phyloP scores from a whole-genome alignment of 2,113 vertebrate species.

The Nothobranchius furzeri region DNA sequence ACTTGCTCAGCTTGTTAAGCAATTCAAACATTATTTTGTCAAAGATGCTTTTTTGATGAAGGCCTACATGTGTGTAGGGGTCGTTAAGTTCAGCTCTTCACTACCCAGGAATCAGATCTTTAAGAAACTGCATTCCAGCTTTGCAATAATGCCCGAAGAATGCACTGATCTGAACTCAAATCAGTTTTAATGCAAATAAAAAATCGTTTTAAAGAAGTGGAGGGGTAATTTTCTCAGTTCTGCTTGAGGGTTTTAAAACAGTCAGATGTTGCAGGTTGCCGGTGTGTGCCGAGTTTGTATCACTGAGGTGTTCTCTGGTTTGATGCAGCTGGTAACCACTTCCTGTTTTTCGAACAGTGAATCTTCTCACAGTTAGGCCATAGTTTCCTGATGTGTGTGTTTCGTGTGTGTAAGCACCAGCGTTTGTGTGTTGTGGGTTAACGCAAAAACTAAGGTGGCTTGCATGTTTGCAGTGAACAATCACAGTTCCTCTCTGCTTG shows the following conservation, averaged over 20 bases:
- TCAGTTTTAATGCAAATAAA: slow-evolving; percentile 14
- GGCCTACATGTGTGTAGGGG: slow-evolving; percentile 3
- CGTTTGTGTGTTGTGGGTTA: slow-evolving; percentile 59
- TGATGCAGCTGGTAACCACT: slow-evolving; percentile 74
- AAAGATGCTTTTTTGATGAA: slow-evolving; percentile 34
- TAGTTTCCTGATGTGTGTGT: slow-evolving; percentile 72
- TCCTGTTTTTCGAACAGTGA: slow-evolving; percentile 76
- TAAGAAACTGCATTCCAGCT: slow-evolving; percentile 23
- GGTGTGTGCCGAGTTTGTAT: slow-evolving; percentile 46
- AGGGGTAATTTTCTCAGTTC: slow-evolving; percentile 35
- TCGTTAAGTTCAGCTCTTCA: slow-evolving; percentile 6
- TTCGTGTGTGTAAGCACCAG: slow-evolving; percentile 47
- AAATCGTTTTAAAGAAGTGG: background rate
- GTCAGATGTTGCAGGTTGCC: slow-evolving; percentile 28
- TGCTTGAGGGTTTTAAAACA: slow-evolving; percentile 29
- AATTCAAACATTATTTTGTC: slow-evolving; percentile 65
- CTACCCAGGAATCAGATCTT: slow-evolving; percentile 1
- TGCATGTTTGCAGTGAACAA: slow-evolving; percentile 66
- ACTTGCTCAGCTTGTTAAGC: slow-evolving; percentile 55
- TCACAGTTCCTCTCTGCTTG: slow-evolving; percentile 70
- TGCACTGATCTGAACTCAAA: background rate
- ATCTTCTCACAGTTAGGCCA: slow-evolving; percentile 78
- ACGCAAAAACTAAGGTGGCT: slow-evolving; percentile 52
- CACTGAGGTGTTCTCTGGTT: slow-evolving; percentile 60
- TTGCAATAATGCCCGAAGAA: background rate